Percentiles rank a stretch among this genome's conserved stretches.
These are phyloP conservation scores for Tetrapedia diversipes DNA, from an alignment of 2,888 invertebrate genomes.

Conservation along the genomic window DNA sequence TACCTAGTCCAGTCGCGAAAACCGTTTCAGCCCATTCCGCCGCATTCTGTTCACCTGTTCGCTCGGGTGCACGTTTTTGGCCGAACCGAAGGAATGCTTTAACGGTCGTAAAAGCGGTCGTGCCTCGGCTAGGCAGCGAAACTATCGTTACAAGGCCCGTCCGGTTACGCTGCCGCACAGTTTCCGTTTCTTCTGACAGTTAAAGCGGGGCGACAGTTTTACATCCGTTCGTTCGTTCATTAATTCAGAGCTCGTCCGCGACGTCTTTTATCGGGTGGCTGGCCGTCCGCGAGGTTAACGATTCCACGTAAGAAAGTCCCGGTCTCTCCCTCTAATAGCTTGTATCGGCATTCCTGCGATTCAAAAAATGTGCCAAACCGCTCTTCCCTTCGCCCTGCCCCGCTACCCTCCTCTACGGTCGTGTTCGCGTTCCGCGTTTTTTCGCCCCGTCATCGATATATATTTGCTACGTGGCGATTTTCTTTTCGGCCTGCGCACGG, in stretches of 20 bases:
- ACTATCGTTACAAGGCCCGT: conserved; percentile 41
- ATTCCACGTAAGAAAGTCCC: conserved; percentile 67
- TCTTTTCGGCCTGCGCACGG: conserved; percentile 43
- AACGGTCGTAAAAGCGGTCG: conserved; percentile 9
- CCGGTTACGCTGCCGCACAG: too few relatives aligned
- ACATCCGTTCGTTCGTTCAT: conserved; percentile 60
- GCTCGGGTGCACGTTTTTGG: neutral
- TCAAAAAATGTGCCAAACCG: conserved; percentile 70
- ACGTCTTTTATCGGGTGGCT: conserved; percentile 63
- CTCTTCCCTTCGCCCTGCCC: conserved; percentile 42
- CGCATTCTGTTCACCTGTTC: neutral
- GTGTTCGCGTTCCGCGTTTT: conserved; percentile 62
- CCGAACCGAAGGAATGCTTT: neutral
- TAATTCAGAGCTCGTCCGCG: conserved; percentile 69
- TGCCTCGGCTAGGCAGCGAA: conserved; percentile 31
- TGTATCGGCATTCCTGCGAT: conserved; percentile 69
- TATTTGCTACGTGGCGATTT: conserved; percentile 44
- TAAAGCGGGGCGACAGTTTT: conserved; percentile 60
- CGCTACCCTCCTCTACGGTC: too few relatives aligned
- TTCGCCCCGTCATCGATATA: conserved; percentile 44
- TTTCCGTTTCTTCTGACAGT: conserved; percentile 60
- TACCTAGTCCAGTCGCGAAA: neutral
- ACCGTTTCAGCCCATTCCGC: neutral
- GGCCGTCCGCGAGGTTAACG: conserved; percentile 66
- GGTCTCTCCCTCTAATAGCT: conserved; percentile 71